Evolutionary conservation across 2,888 invertebrate species (phyloP), one percentile per base, ranked within the genome.

Genomic region (Periphyllus acericola): DNA sequence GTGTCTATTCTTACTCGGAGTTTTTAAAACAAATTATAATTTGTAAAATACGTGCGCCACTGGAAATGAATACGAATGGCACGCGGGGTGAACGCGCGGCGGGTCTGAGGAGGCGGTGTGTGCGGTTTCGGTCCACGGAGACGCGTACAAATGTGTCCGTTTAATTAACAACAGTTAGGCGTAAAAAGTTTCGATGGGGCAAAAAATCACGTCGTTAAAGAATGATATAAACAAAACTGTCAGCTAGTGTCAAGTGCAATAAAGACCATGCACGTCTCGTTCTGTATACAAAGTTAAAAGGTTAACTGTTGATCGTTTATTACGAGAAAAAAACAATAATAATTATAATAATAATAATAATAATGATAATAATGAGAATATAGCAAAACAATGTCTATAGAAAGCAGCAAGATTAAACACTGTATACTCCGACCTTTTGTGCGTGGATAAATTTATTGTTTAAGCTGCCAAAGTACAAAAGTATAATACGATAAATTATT

Each of bases 231-330:
- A 83, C 83, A 75, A 83, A 75, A 75, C 74, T 66, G 83, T 83
- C 83, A 74, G 60, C 60, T 29, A 40, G 83, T 83, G 83, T 83
- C 83, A 75, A 83, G 83, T 83, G 60, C 75, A 75, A 60, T 75
- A 75, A 79, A 55, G 11, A 60, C 60, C 36, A 9, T 60, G 29
- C n/a, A 75, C 66, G 66, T 66, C 36, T 80, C 80, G 40, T 66
- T 36, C 40, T 46, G 25, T 71, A 82, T 68, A 81, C 52, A 82
- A 75, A 83, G 83, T 75, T 40, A 66, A 83, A 83, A 83, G 66
- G 75, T 83, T 83, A 83, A 83, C 83, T 83, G 83, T 75, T 83
- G 83, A 75, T 83, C 75, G 75, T 75, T 83, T 74, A 75, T 83
- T 75, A 32, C 32, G n/a, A 21, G 17, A 75, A 75, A 75, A 74